Percentiles rank a stretch among this genome's conserved stretches.
Conservation (phyloP, 2,113 vertebrate genomes). For the Erythrocebus patas region DNA sequence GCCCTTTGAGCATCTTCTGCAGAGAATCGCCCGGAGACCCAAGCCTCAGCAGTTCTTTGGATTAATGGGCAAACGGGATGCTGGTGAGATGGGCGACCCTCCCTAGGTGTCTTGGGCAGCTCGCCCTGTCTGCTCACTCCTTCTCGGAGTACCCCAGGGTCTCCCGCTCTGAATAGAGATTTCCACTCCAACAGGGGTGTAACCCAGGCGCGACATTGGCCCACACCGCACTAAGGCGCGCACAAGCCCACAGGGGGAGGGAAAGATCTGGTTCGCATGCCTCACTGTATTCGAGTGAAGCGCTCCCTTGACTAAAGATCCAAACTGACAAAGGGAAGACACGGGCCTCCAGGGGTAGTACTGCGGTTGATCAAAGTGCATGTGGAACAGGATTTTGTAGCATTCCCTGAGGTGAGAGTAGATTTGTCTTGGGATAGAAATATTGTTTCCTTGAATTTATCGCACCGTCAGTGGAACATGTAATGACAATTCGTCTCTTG, state of each 20-base stretch:
- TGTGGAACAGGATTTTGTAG: background rate
- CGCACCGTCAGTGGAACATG: background rate
- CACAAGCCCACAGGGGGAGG: background rate
- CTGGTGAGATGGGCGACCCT: constrained; percentile 84
- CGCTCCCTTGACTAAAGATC: background rate
- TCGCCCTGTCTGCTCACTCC: background rate
- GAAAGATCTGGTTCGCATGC: background rate
- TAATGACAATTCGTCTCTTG: constrained; percentile 54
- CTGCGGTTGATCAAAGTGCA: background rate
- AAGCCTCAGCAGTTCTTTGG: constrained; percentile 95
- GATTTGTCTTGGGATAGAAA: background rate
- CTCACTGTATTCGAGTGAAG: background rate
- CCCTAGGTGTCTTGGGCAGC: background rate
- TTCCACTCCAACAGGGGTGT: background rate
- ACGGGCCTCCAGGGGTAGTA: background rate
- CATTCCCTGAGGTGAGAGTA: background rate
- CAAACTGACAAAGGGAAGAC: background rate
- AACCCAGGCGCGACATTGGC: background rate
- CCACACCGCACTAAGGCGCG: background rate
- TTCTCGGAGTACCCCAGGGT: background rate
- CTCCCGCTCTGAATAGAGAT: background rate
- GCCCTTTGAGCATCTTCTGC: constrained; percentile 91
- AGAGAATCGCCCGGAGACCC: constrained; percentile 95
- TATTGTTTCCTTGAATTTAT: background rate
- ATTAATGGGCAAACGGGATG: constrained; percentile 96